Evolutionary conservation across 2,888 invertebrate species (phyloP), one percentile per base, ranked within the genome.

Genomic region (Dioctria linearis): DNA sequence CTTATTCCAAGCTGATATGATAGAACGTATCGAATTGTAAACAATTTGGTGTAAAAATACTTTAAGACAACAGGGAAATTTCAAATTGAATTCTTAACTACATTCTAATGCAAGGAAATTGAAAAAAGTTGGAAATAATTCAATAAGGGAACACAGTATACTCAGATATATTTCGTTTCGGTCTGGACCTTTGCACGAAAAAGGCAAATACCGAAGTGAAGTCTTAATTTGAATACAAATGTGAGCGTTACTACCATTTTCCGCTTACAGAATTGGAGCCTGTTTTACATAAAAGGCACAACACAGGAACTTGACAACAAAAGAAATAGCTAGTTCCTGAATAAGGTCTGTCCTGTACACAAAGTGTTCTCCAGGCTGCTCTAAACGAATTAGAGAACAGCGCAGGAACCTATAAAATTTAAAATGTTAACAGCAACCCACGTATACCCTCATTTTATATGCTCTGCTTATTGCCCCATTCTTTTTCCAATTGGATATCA

Each of bases 171-270:
- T 75, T 75, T 75, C 57, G 73, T 75, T 75, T 9, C 25, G 25
- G 73, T 59, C 73, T 59, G 59, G 73, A 75, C 46, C 59, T 59
- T 42, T 57, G 40, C 59, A 42, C 40, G 73, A 59, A 59, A 11
- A 59, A 59, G 42, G 43, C 73, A 59, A 59, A 59, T 57, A 75
- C 59, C n/a, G 13, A 43, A 75, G 73, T 59, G 43, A 71, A 65
- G 25, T 63, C 71, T 73, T 81, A 81, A 81, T 81, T 81, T 81
- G 81, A 78, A 81, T 81, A 81, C 78, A 81, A 81, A 81, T 81
- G 81, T 57, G 69, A 78, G 67, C 78, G 73, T 69, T 79, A 81
- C 78, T 81, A 78, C 65, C 43, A 49, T 78, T 63, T 81, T 71
- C 81, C 78, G 81, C 69, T 81, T 76, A 78, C 78, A 81, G 67